These are phyloP conservation scores for Drosophila mimica DNA, from an alignment of 2,888 invertebrate genomes.

Conservation along the genomic window DNA sequence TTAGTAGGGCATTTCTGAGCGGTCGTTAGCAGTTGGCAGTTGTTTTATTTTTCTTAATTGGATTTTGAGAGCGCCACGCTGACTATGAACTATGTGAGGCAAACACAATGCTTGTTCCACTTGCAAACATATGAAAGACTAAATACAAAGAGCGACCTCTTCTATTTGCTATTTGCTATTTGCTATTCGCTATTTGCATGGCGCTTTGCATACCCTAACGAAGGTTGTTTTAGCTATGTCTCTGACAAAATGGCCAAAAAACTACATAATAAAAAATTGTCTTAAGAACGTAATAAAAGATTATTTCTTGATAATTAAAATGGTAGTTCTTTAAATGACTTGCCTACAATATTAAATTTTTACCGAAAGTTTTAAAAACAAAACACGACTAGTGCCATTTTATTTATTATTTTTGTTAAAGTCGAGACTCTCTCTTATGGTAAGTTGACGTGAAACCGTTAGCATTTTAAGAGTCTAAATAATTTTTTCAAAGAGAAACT, in stretches of 20 bases:
- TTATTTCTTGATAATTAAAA: background rate
- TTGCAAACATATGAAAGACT: slow-evolving; percentile 29
- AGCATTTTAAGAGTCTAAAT: background rate
- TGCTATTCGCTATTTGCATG: slow-evolving; percentile 14
- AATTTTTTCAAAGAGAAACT: background rate
- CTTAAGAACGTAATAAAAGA: background rate
- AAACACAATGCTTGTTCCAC: slow-evolving; percentile 25
- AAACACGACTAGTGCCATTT: too few species aligned
- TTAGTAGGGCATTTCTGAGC: slow-evolving; percentile 53
- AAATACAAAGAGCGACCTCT: slow-evolving; percentile 33
- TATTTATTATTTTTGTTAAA: too few species aligned
- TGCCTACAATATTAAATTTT: background rate
- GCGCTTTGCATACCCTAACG: slow-evolving; percentile 4
- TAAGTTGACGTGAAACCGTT: too few species aligned
- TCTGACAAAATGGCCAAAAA: background rate
- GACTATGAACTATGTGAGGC: slow-evolving; percentile 25
- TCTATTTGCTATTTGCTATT: slow-evolving; percentile 17
- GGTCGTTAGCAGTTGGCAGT: slow-evolving; percentile 21
- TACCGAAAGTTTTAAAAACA: too few species aligned
- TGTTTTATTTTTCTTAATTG: slow-evolving; percentile 40
- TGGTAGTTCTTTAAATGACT: background rate
- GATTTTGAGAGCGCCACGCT: slow-evolving; percentile 46
- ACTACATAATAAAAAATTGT: background rate
- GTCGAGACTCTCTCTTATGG: too few species aligned
- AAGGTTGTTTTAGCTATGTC: too few species aligned